A percentile compares a stretch with the other conserved stretches of the same genome.
Evolutionary conservation across 2,797 vertebrate genomes (phyloP).

Genomic region (Anguilla megastoma): DNA sequence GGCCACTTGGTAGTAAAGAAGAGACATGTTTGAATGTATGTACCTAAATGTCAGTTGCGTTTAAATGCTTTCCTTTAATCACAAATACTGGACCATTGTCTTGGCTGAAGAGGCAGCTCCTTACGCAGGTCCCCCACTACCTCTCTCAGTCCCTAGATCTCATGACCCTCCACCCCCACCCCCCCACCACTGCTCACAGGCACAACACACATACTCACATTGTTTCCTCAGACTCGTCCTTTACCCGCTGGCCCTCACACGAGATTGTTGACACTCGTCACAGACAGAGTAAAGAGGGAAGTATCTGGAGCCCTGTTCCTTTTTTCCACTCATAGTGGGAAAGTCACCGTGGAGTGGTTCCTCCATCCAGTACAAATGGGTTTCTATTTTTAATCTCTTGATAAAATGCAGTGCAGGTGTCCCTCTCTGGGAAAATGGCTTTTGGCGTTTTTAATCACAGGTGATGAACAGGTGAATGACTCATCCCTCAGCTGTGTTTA

Average conservation of each 20-base stretch:
- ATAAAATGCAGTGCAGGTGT: neutral
- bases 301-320: neutral
- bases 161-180: no score
- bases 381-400: slow-evolving; percentile 17
- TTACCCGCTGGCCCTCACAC: neutral
- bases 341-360: neutral
- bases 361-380: neutral
- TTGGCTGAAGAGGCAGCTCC: neutral
- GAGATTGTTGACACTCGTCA: neutral
- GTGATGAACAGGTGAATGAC: neutral
- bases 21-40: no score
- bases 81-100: neutral
- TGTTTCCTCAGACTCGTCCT: neutral
- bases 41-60: neutral
- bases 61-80: neutral
- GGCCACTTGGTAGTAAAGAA: no score
- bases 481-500: neutral
- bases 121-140: neutral
- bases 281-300: neutral
- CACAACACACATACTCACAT: neutral
- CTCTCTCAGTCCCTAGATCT: no score
- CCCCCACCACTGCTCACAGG: no score
- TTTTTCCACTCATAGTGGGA: neutral
- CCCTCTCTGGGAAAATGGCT: neutral
- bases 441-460: neutral